phyloP scores from a whole-genome alignment of 1,140 invertebrate genomes.

The Andrena cerasifolii region DNA sequence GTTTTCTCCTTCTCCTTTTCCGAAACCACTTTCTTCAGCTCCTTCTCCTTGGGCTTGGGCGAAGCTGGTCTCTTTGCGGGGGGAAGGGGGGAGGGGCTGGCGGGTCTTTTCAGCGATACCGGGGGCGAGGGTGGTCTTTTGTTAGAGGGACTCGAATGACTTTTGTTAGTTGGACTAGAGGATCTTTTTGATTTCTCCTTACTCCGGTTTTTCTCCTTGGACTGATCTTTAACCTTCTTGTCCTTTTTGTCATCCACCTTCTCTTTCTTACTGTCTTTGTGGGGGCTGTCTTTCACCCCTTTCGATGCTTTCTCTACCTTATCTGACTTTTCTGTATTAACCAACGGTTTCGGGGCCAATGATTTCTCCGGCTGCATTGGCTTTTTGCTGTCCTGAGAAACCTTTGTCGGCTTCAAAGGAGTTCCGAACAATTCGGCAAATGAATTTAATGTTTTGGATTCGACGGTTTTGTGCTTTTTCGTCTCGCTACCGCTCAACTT shows the following conservation, averaged over 20 bases:
- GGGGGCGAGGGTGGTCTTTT: constrained; percentile 72
- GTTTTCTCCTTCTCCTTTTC: constrained; percentile 74
- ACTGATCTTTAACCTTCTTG: constrained; percentile 84
- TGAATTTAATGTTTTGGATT: constrained; percentile 85
- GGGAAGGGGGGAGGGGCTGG: constrained; percentile 76
- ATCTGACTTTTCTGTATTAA: constrained; percentile 81
- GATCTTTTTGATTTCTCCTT: constrained; percentile 87
- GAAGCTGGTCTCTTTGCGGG: constrained; percentile 77
- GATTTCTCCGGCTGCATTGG: constrained; percentile 77
- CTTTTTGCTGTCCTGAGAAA: constrained; percentile 85
- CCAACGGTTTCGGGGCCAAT: constrained; percentile 66
- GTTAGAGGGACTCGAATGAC: constrained; percentile 71
- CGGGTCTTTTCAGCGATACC: constrained; percentile 68
- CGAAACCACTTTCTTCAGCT: constrained; percentile 52
- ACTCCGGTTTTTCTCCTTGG: constrained; percentile 84
- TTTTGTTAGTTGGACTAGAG: constrained; percentile 81
- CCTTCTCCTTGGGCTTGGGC: constrained; percentile 80
- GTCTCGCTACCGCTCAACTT: constrained; percentile 85
- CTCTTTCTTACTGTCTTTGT: constrained; percentile 83
- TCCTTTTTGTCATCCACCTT: constrained; percentile 85
- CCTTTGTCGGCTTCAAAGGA: constrained; percentile 87
- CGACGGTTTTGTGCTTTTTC: constrained; percentile 85
- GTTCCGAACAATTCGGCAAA: constrained; percentile 91
- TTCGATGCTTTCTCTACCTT: constrained; percentile 86
- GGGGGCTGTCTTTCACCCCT: constrained; percentile 82